Evolutionary conservation across 2,113 vertebrate species (phyloP).

Genomic region (Halcyon malimbica): DNA sequence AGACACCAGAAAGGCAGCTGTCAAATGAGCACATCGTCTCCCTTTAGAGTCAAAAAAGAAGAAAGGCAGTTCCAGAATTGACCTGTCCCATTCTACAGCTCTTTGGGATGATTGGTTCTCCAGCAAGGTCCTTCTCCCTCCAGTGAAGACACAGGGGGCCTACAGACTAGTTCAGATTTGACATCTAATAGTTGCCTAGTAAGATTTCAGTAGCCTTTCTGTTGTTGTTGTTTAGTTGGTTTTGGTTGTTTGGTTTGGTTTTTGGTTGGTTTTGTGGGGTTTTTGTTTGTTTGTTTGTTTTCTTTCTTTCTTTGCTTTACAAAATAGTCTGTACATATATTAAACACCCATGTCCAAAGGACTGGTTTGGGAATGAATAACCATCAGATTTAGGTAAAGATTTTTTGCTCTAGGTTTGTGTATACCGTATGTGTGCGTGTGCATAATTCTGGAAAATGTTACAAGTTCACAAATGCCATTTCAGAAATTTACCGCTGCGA

Average conservation of each 20-base stretch:
- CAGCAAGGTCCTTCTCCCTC: neutral
- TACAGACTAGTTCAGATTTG: neutral
- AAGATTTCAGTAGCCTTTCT: neutral
- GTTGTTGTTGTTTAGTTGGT: too few relatives aligned
- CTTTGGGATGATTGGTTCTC: neutral
- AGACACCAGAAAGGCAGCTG: neutral
- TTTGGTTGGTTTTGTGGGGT: too few relatives aligned
- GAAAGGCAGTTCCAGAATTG: neutral
- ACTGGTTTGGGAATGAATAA: neutral
- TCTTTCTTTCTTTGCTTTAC: neutral
- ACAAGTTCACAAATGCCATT: neutral
- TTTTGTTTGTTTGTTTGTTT: too few relatives aligned
- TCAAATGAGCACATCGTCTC: neutral
- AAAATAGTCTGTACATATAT: neutral
- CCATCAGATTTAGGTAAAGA: neutral
- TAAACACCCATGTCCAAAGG: neutral
- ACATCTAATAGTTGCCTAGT: neutral
- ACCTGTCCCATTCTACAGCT: neutral
- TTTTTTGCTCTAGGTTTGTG: neutral
- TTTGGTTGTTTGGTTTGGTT: neutral
- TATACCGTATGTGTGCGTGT: rapidly evolving
- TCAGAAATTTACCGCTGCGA: slow-evolving; percentile 84
- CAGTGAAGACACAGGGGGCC: neutral
- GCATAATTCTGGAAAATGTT: neutral
- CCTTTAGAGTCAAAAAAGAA: neutral